A percentile compares a stretch with the other conserved stretches of the same genome.
Evolutionary conservation across 2,113 vertebrate species (phyloP).

Genomic region (Pseudolaguvia tuberculata): DNA sequence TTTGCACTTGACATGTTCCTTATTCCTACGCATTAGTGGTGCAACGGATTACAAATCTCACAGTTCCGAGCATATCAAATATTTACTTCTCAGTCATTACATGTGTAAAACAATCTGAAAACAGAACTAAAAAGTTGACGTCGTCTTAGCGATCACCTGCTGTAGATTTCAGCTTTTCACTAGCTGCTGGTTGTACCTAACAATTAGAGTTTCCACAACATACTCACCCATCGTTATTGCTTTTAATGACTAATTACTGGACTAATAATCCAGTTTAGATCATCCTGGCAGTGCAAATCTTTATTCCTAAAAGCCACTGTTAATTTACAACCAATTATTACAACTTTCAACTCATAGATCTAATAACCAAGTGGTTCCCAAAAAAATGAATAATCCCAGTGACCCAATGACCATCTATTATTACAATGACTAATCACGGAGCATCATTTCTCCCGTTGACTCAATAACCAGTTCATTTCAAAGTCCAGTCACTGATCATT

Average conservation of each 20-base stretch:
- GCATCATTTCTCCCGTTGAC: not conserved
- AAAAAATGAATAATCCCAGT: not conserved
- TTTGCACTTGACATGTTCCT: no score
- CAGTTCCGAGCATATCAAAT: no score
- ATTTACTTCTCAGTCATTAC: no score
- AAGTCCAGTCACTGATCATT: not conserved
- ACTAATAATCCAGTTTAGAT: no score
- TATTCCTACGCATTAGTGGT: no score
- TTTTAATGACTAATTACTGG: not conserved
- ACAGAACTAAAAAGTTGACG: no score
- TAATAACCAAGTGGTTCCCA: not conserved
- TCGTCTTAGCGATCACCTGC: no score
- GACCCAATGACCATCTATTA: not conserved
- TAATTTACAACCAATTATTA: no score
- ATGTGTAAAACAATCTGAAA: no score
- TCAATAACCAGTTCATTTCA: not conserved
- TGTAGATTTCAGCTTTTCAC: no score
- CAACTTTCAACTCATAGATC: not conserved
- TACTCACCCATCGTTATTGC: not conserved
- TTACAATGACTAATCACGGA: not conserved
- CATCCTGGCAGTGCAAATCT: no score
- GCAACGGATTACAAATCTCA: no score
- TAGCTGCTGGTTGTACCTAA: not conserved
- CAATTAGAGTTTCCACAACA: not conserved
- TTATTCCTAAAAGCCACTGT: not conserved